Base-by-base conservation (phyloP, 2,888 invertebrate species). In the Laothoe populi region DNA sequence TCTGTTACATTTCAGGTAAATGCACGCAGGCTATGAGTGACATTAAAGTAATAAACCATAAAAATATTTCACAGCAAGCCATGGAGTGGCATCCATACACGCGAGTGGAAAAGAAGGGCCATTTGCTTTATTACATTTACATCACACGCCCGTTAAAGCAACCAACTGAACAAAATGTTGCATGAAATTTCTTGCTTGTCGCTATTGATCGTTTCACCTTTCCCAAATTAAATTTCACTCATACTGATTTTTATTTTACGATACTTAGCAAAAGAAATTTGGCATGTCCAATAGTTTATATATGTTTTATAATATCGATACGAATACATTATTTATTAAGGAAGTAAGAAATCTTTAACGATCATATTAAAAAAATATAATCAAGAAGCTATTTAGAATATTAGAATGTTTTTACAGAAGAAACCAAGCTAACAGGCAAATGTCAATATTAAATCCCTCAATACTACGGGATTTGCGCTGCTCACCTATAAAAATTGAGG, bases 71-170 rank as follows among this genome's bases (percentile, higher is more conserved):
- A 81, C 80, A 80, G 71, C 75, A 71, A 73, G 66, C 74, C 74
- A 77, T 77, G 78, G 81, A 81, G 82, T 78, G 80, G 71, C 77
- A 74, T 74, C 78, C 75, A 77, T 71, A 75, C 81, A 81, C 78
- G 78, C 74, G 76, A 83, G 81, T 77, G 76, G 75, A 70, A 70
- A 79, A 82, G 79, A 79, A 82, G 81, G 75, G 73, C 81, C 86
- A 88, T 88, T 87, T 87, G 70, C 81, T 83, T 86, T 88, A 88
- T 88, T 87, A 87, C 87, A 87, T 88, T 88, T 83, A 86, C 88
- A 88, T 88, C 83, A 83, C 79, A 81, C 75, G 75, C 77, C 84
- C 84, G 82, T 87, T 86, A 86, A 80, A 81, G 79, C 82, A 80
- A 77, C 76, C 82, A 75, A 79, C 82, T 82, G 82, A 77, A 86